Evolutionary conservation across 2,888 invertebrate species (phyloP), one percentile per base, ranked within the genome.

Genomic region (Plusia festucae): DNA sequence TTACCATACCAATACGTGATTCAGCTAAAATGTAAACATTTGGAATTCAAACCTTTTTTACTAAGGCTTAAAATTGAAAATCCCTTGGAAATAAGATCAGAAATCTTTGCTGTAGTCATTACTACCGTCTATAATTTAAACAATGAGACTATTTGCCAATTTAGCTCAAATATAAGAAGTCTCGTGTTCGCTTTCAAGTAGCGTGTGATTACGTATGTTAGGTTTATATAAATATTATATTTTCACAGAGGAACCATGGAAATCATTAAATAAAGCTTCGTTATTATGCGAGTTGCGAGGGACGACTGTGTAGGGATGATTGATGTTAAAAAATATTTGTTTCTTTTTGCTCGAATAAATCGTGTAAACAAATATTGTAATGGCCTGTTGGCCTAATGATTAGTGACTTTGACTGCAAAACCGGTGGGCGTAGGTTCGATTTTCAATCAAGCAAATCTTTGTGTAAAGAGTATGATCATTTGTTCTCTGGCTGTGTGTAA

Each of bases 101-200:
- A 9, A 44, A 64, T 20, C 20, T 64, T 34, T 59, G 51, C 55
- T 22, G 20, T n/a, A 15, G 46, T 22, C 51, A 52, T 40, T 49
- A 62, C 20, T 51, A 55, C 24, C 54, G 60, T 64, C 46, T 65
- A 46, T 56, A 53, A 67, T 56, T 68, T 63, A 64, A 65, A 74
- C 67, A 78, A 68, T 53, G 53, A 9, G 51, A 55, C 68, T 78
- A 68, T 80, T 78, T 75, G 62, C 62, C 54, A 58, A 59, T 65
- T 78, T 51, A 49, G 54, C 65, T 62, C 64, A 66, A 80, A 78
- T 72, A 75, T 65, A 34, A 27, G 15, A 32, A n/a, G 18, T 60
- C 58, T 63, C 53, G 30, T 57, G 54, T 65, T 67, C 60, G 32
- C 27, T 32, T 63, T 57, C 65, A 69, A 78, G 74, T 67, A 78